These are phyloP conservation scores for Clytia hemisphaerica DNA, from an alignment of 30 jellyfish, hydroid and myxozoan genomes.

Conservation along the genomic window DNA sequence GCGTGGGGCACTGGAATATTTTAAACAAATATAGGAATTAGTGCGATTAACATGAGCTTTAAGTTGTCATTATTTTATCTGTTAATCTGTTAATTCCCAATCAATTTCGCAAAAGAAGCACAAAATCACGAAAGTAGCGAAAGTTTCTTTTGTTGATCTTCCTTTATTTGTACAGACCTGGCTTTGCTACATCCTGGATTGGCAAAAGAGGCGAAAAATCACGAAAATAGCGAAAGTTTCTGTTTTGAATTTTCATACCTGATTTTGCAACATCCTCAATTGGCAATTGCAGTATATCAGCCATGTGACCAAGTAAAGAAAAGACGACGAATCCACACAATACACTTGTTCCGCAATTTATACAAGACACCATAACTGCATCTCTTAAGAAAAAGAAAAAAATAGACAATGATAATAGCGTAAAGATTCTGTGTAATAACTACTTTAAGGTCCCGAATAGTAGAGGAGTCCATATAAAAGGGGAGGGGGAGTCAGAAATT, in stretches of 20 bases:
- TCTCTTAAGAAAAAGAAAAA: conserved; percentile 38
- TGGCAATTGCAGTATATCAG: conserved; percentile 51
- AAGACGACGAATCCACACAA: conserved; percentile 86
- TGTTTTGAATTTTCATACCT: conserved; percentile 22
- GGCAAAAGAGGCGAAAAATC: not conserved
- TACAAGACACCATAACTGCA: conserved; percentile 64
- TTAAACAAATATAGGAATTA: too few species aligned
- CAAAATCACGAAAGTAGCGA: not conserved
- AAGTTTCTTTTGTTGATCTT: not conserved
- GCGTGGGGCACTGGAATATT: too few species aligned
- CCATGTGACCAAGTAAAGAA: conserved; percentile 76
- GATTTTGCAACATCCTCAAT: conserved; percentile 61
- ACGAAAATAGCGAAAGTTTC: not conserved
- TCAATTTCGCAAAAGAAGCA: conserved; percentile 9
- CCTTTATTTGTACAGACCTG: conserved; percentile 48
- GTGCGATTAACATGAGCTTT: too few species aligned
- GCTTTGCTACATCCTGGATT: conserved; percentile 47
- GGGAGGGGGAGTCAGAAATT: too few species aligned
- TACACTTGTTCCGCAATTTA: conserved; percentile 75
- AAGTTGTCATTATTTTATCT: too few species aligned
- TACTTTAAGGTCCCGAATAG: too few species aligned
- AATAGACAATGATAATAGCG: too few species aligned
- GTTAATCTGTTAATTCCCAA: too few species aligned
- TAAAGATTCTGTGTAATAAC: too few species aligned
- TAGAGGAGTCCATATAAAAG: too few species aligned